Evolutionary conservation across 1,140 invertebrate species (phyloP), one percentile per base, ranked within the genome.

Genomic region (Tribolium madens): DNA sequence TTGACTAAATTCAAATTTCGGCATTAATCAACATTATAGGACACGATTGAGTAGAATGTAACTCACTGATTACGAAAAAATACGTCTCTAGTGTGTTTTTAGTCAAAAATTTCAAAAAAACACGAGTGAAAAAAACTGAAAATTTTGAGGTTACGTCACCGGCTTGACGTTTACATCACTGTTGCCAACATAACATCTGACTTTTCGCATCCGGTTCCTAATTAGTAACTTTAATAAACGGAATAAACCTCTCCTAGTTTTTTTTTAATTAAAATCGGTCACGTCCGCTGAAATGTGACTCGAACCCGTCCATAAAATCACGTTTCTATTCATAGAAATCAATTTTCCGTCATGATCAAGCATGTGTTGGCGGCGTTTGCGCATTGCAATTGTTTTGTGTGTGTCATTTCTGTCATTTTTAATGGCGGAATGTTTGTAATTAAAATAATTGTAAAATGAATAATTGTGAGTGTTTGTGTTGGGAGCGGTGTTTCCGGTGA

Each of bases 371-470:
- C 60, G 15, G 64, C 50, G 42, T 36, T 1, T 72, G 70, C 70
- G 70, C 46, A 9, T 4, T 26, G 5, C 15, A 14, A 10, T 72
- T 31, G 12, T 72, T 48, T 72, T 53, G 46, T 7, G 18, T 50
- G 9, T 42, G 36, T 42, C 36, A n/a, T 42, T 42, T 42, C n/a
- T 26, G 36, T 21, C 53, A 60, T 64, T 64, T 64, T 64, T 72
- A 72, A 72, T 72, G 70, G 42, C 70, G 70, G 46, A 72, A 52
- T 72, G 70, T 72, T 72, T 72, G 70, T 48, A 72, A 72, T 72
- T 21, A 52, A 72, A 42, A 42, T 42, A 42, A n/a, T 42, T 72
- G 42, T 26, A 5, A 50, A 72, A 72, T 72, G 47, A 18, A 72
- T 72, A 21, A 31, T 14, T n/a, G 21, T 71, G 6, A 31, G 26